Base-by-base conservation (phyloP, 1,140 invertebrate genomes). In the Aleiodes sp. region DNA sequence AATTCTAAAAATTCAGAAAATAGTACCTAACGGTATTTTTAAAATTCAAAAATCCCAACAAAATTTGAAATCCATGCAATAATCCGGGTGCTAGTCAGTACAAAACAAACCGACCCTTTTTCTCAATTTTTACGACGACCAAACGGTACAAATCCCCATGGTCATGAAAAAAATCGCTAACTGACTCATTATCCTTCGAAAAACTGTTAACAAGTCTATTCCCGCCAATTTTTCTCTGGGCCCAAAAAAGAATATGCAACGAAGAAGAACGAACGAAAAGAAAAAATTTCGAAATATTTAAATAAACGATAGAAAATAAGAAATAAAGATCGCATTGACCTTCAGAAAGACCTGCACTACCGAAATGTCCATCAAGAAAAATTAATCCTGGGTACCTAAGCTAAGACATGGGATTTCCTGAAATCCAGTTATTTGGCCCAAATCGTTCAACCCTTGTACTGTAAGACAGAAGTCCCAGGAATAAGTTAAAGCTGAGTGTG, bases 341-440 rank as follows among this genome's bases (percentile, higher is more conserved):
- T 56, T 68, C 61, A 31, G 14, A 14, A 41, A 9, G 56, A n/a
- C 12, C 33, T 52, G 14, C 29, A 2, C 33, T 64, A 14, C n/a
- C 10, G 19, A 43, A 52, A 24, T 26, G 46, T 16, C n/a, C n/a
- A n/a, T n/a, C 16, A 52, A 16, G 24, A 21, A 39, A 56, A 70
- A 70, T 70, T 70, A 70, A 70, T 70, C 21, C 61, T 59, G 12
- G 57, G 57, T 61, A 62, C 39, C 37, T 59, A n/a, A 37, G 28
- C 31, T 21, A 59, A 41, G 67, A 43, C 24, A 68, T 12, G 52
- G 28, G 37, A 26, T 65, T 70, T 68, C 19, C 59, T 39, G 14
- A 78, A 75, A 74, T 75, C 72, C 66, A 75, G 71, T 76, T 75
- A 76, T 19, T 62, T 73, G 65, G 63, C 68, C 56, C 35, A 75